Base-by-base conservation (phyloP, 2,797 vertebrate genomes). In the Florisuga fusca region DNA sequence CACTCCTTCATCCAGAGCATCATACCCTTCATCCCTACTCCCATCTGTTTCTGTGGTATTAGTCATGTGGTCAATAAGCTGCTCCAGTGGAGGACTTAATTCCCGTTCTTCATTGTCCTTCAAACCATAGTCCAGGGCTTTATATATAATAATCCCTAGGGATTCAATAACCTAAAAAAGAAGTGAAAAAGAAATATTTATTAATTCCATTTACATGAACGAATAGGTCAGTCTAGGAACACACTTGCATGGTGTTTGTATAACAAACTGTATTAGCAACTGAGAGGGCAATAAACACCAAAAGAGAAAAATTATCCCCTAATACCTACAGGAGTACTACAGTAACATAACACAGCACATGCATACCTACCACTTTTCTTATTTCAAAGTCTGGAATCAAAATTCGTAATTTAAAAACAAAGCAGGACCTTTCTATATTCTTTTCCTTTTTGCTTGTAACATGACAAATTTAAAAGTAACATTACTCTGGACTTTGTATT, bases 21-120 rank as follows among this genome's bases (percentile, higher is more conserved):
- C 99, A 31, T 99, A 99, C 55, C 99, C 99, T 96, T 99, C 99
- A 29, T 99, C 99, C 2, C 98, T 98, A 76, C 98, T 99, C 13
- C 96, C 97, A 57, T 98, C 98, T 4, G 98, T 95, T 81, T 99
- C 99, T 3, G 97, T 96, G 5, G 98, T 98, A 95, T 99, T 99
- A 93, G 99, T 99, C 99, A 99, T 99, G 91, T 97, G 98, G 97
- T 99, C 99, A 27, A 99, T 99, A 94, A 99, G 99, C 94, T 98
- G 98, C 97, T 99, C 99, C 92, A 99, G 96, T 1, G 99, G 99
- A 45, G 99, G 99, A 90, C 99, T 99, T 80, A 99, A 98, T 91
- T 99, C 99, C 69, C 99, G 91, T 97, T 99, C 99, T 97, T 99
- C 99, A 22, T 98, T 99, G 87, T 99, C 99, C 97, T 99, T 99